Base-by-base conservation (phyloP, 2,797 vertebrate species). In the Leptodon cayanensis region DNA sequence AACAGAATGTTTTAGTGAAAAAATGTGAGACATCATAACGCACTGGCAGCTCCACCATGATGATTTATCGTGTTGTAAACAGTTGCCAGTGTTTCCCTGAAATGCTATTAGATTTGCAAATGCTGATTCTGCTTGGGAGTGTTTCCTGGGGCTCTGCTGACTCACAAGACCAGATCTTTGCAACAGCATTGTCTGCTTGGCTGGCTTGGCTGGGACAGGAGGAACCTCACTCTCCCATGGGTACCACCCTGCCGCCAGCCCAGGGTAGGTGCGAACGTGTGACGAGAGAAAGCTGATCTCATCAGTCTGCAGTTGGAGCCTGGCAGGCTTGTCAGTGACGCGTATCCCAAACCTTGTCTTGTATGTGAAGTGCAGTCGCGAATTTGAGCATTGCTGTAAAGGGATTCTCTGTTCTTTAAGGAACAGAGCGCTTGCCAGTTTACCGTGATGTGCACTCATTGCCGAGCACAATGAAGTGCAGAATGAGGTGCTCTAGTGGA, bases 231-330 rank as follows among this genome's bases (percentile, higher is more conserved):
- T 9, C 26, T 35, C 25, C 21, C 3, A 4, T 3, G 46, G 59
- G 46, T 11, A 16, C 62, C 37, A 6, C 46, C 5, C 11, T 14
- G 55, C 61, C 25, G 19, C 49, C 28, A 3, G n/a, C 12, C 2
- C 1, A 52, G 18, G 44, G 37, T 3, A 9, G 31, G 8, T 16
- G 29, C 28, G 1, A 3, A 4, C 0, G 4, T 14, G 16, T 7
- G n/a, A 9, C 0, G 5, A 52, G 28, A n/a, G 33, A 8, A 9
- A 19, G 74, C 42, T 0, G 17, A 5, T 57, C 37, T 17, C 31
- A 1, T 4, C 14, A 0, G 31, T 10, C 31, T 16, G 31, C 13
- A 3, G 42, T 2, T 2, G 35, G n/a, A 24, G 55, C 4, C 46
- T 8, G 37, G 35, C 40, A 19, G 28, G 28, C 47, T 13, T 47